Base-by-base conservation (phyloP, 2,113 vertebrate species). In the Nanorana parkeri region DNA sequence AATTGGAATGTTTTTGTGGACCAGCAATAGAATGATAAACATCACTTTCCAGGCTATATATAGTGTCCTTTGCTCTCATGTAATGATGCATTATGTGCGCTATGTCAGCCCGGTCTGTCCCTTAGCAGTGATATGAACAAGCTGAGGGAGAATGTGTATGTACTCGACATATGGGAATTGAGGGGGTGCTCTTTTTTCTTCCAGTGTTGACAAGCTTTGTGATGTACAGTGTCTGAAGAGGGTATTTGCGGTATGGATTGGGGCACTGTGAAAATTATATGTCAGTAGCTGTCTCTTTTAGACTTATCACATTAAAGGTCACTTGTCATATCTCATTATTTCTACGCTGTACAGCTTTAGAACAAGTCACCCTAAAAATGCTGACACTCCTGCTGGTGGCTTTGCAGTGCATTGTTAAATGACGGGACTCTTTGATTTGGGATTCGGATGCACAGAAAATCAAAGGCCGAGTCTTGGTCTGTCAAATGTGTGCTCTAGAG, bases 241-340 rank as follows among this genome's bases (percentile, higher is more conserved):
- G 65, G 66, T 47, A 13, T 79, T 21, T 69, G 23, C 20, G 29
- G 51, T 26, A 32, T 68, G 77, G 52, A 67, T 67, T 52, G 26
- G 51, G 61, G 77, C 77, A 68, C 11, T 78, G 21, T 21, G 55
- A 21, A 36, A 78, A 78, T 78, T 78, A 67, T 65, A 26, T 28
- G 75, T 63, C 75, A 66, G 75, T 29, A 56, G 52, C 63, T 68
- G 77, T 78, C 77, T 54, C 24, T 56, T 56, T 68, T 20, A 54
- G n/a, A 56, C n/a, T 68, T 66, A 68, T 78, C 64, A 56, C 67
- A 17, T 17, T 16, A 68, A 79, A 79, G 77, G 77, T 79, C 77
- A 79, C 28, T 67, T 68, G 77, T 60, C 77, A 68, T 16, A 58
- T 68, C 28, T 55, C 17, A 68, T 79, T 56, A 79, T 20, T 68